These are phyloP conservation scores for Dolichoris vasculosae DNA, from an alignment of 1,140 invertebrate genomes.

Conservation along the genomic window DNA sequence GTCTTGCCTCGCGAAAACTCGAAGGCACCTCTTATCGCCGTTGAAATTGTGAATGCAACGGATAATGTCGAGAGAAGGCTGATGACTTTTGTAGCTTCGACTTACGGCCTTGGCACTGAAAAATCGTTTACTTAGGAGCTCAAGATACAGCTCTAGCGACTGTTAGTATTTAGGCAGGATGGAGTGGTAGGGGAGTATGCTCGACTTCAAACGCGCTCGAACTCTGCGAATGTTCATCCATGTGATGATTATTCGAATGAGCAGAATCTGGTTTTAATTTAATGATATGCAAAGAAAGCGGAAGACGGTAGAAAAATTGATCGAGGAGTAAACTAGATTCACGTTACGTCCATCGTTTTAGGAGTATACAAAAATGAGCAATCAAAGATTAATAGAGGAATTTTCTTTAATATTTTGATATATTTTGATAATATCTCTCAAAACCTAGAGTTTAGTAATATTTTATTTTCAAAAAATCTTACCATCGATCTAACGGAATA, in stretches of 20 bases:
- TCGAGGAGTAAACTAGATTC: neutral
- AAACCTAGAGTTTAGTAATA: no score
- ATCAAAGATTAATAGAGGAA: neutral
- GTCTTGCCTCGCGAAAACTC: neutral
- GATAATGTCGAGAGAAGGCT: neutral
- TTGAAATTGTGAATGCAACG: neutral
- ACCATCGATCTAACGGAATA: no score
- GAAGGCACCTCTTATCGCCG: neutral
- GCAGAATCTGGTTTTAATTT: neutral
- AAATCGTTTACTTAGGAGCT: no score
- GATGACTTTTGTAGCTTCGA: neutral
- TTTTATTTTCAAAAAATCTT: no score
- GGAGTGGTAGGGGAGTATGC: neutral
- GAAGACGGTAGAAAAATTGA: neutral
- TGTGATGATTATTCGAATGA: no score
- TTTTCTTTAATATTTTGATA: neutral
- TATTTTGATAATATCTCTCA: no score
- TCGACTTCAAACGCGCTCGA: neutral
- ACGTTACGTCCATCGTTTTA: neutral
- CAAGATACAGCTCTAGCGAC: no score
- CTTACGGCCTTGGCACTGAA: constrained; percentile 5
- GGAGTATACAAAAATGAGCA: neutral
- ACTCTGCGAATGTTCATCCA: neutral
- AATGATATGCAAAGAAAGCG: neutral
- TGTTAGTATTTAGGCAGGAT: neutral